A percentile compares a stretch with the other conserved stretches of the same genome.
Conservation (phyloP, 2,888 invertebrate species). For the Nemotelus nigrinus region DNA sequence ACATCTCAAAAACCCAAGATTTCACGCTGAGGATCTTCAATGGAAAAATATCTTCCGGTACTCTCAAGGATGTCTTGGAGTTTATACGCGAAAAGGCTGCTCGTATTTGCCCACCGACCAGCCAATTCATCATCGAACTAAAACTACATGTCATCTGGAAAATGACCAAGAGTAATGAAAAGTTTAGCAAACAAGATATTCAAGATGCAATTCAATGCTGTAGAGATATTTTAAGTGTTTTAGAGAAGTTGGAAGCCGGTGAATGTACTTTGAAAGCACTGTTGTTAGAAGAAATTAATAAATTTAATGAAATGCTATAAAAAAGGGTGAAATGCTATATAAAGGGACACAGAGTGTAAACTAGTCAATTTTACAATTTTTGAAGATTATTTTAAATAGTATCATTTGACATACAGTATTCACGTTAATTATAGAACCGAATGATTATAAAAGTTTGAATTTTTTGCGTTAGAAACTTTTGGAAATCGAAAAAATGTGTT, state of each 20-base stretch:
- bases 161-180: conserved; percentile 59
- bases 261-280: conserved; percentile 63
- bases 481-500: too few relatives aligned
- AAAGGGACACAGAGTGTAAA: too few relatives aligned
- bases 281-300: conserved; percentile 60
- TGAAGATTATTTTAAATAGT: too few relatives aligned
- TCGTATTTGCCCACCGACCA: conserved; percentile 61
- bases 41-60: conserved; percentile 60
- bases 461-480: too few relatives aligned
- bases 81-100: conserved; percentile 63
- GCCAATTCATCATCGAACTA: conserved; percentile 63
- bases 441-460: too few relatives aligned
- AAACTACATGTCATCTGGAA: conserved; percentile 64
- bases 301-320: conserved; percentile 19
- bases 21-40: conserved; percentile 62
- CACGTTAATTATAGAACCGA: too few relatives aligned
- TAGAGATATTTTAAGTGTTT: conserved; percentile 60
- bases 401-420: too few relatives aligned
- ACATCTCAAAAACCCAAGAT: conserved; percentile 62
- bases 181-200: conserved; percentile 59
- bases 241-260: conserved; percentile 62
- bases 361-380: too few relatives aligned
- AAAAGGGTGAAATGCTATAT: too few relatives aligned
- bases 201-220: conserved; percentile 61
- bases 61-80: conserved; percentile 60